phyloP scores from a whole-genome alignment of 2,797 vertebrate species.

The Peromyscus melanophrys region DNA sequence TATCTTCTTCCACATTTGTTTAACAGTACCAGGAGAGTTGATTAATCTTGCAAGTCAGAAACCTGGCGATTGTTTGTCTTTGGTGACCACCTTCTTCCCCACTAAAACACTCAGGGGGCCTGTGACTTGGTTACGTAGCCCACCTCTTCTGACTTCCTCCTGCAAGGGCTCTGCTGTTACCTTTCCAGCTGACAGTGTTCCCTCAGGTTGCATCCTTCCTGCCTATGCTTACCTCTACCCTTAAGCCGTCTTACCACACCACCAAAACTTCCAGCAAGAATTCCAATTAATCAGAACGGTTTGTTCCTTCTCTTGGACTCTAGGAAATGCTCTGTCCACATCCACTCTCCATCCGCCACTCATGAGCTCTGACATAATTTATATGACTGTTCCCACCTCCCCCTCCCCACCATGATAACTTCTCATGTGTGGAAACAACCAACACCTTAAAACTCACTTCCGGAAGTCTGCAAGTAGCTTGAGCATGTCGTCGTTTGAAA shows the following conservation, averaged over 20 bases:
- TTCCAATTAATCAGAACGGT: background rate
- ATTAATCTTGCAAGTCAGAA: background rate
- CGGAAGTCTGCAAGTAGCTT: conserved; percentile 97
- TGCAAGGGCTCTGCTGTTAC: background rate
- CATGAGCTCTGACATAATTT: background rate
- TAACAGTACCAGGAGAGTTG: background rate
- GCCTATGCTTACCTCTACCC: background rate
- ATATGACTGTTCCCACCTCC: background rate
- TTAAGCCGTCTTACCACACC: background rate
- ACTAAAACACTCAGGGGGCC: background rate
- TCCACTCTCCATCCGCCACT: background rate
- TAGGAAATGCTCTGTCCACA: rapidly evolving
- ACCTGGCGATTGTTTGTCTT: background rate
- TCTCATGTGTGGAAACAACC: background rate
- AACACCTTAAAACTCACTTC: conserved; percentile 92
- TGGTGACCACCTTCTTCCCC: background rate
- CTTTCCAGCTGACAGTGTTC: background rate
- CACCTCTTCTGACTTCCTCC: background rate
- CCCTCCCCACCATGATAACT: background rate
- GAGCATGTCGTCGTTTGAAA: conserved; percentile 98
- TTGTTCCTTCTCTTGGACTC: background rate
- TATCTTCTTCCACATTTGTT: background rate
- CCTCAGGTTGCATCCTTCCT: background rate
- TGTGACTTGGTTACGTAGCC: background rate
- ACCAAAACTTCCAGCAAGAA: background rate